Percentiles rank a stretch among this genome's conserved stretches.
phyloP scores from a whole-genome alignment of 2,797 vertebrate species.

The Ctenochaetus hawaiiensis region DNA sequence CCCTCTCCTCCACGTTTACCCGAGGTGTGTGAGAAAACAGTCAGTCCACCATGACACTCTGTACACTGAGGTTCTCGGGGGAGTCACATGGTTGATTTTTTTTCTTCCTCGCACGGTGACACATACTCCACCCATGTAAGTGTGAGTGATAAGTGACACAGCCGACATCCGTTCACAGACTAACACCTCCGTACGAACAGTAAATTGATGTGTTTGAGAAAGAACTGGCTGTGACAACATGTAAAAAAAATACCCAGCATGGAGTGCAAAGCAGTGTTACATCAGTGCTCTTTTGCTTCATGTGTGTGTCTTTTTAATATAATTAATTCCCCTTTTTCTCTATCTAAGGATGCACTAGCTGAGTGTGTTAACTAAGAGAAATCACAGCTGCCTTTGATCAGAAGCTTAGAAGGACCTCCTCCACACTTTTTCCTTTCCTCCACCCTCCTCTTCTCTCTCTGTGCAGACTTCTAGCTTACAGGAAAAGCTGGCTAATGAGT shows the following conservation, averaged over 20 bases:
- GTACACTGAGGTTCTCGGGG: background rate
- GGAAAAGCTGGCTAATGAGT: constrained; percentile 59
- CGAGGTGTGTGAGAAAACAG: constrained; percentile 52
- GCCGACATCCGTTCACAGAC: constrained; percentile 31
- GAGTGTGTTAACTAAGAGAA: constrained; percentile 41
- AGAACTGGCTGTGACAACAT: constrained; percentile 1
- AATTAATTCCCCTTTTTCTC: constrained; percentile 57
- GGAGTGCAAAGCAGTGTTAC: constrained; percentile 38
- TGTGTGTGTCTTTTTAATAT: constrained; percentile 51
- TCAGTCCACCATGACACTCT: constrained; percentile 48
- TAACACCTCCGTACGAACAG: constrained; percentile 44
- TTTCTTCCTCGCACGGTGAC: background rate
- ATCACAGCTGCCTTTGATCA: constrained; percentile 72
- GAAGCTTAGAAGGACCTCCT: constrained; percentile 43
- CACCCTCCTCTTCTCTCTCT: constrained; percentile 30
- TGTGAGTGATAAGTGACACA: constrained; percentile 9
- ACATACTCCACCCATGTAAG: constrained; percentile 5
- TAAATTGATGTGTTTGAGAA: constrained; percentile 32
- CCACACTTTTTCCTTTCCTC: constrained; percentile 16
- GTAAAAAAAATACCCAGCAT: constrained; percentile 25
- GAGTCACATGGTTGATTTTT: background rate
- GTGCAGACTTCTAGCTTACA: constrained; percentile 31
- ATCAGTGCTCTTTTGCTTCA: constrained; percentile 22
- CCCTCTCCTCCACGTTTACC: background rate
- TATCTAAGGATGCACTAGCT: constrained; percentile 33